Evolutionary conservation across 2,797 vertebrate species (phyloP), one percentile per base, ranked within the genome.

Genomic region (Catamblyrhynchus diadema): DNA sequence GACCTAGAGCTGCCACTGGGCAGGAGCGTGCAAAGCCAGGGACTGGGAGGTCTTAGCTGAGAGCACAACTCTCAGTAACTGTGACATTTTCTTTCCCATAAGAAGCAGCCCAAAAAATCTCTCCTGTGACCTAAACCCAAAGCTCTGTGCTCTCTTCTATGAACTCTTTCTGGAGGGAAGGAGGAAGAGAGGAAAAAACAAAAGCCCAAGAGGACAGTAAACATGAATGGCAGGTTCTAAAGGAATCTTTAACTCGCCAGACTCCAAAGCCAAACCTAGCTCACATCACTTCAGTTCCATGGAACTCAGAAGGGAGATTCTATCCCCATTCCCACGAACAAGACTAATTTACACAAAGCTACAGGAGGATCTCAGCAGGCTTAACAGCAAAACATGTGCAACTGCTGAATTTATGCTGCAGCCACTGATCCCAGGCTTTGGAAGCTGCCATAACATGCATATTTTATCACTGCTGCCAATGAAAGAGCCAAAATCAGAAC

Each of bases 281-380:
- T 94, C 75, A 90, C 61, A 81, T 78, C 81, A 56, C 75, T 94
- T 48, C 77, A 62, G 44, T 57, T 57, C 78, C 62, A 57, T 0
- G 14, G 57, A 92, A 54, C 66, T 80, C 88, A 84, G 62, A 48
- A 14, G n/a, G 86, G 65, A 62, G 62, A 90, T 87, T 90, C 81
- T 48, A 71, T 28, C 64, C 74, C 73, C 81, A 73, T 90, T 95
- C 88, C 88, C 86, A 94, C 0, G 56, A 90, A 93, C 67, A 74
- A 87, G 81, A 64, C 44, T 60, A 83, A 94, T 93, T 96, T 50
- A 85, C 86, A 81, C 83, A 94, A 86, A 90, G 59, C 82, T 90
- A 61, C 69, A 91, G 84, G 59, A 94, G 80, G 70, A 96, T 93
- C 91, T 94, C 95, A 90, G 90, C 94, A 94, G 95, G 91, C 93